Evolutionary conservation across 2,888 invertebrate genomes (phyloP), one percentile per base, ranked within the genome.

Genomic region (Gari tellinella): DNA sequence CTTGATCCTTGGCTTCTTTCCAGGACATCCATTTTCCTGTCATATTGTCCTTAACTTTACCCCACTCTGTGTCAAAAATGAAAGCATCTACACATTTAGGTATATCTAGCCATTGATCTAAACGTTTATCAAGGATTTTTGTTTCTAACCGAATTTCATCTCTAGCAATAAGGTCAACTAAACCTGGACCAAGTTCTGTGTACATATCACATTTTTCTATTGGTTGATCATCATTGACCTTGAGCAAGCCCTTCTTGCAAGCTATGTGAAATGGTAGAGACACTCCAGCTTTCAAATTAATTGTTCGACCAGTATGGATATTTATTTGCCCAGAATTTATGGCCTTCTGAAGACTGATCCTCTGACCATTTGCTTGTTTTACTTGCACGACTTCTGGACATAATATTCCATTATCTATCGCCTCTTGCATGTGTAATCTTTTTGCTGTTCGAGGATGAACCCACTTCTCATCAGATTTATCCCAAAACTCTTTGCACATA

Each of bases 221-320:
- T 23, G 74, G 74, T 43, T 75, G 65, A 66, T 67, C 66, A 53
- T 83, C 83, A 43, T 72, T 67, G 4, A 84, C 43, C 49, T 77
- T 72, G 15, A 88, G 56, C 5, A 89, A 62, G 10, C 87, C 87
- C 38, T 80, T 75, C 31, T 81, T 73, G 7, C 84, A 55, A 19
- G 88, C 89, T 49, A 86, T 85, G 31, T 85, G 82, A 53, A 91
- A 77, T 12, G 89, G 79, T 21, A 89, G 53, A 1, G 80, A 94
- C 68, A 95, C 95, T 87, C 88, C 89, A 43, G 88, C 96, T 40
- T 72, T 81, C 43, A 83, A 70, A 69, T 87, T 84, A 23, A 85
- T 80, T n/a, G 83, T 79, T 52, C 78, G 75, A 15, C 21, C 96
- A 95, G 67, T 95, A 93, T 95, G 95, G 52, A 95, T 94, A 92